Evolutionary conservation across 2,113 vertebrate species (phyloP), one percentile per base, ranked within the genome.

Genomic region (Theristicus caerulescens): DNA sequence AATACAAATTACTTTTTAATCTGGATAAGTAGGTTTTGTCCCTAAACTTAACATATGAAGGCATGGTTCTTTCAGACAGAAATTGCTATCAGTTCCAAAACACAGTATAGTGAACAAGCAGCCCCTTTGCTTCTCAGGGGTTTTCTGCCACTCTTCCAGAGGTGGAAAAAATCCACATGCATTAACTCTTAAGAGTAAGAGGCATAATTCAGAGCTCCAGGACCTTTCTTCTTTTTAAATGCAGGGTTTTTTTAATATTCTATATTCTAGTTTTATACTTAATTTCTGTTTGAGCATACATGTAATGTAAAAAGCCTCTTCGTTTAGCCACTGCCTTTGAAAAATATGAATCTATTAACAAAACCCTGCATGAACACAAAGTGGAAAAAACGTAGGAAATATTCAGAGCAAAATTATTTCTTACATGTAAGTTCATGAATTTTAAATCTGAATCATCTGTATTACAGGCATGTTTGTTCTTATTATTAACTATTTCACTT

Each of bases 1-100:
- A 57, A 94, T 85, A 51, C 62, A 87, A 90, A 90, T 88, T 80
- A 52, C 51, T 69, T 94, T 72, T 87, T 90, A 86, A 94, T 91
- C 81, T 82, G 65, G 20, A 24, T 74, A 71, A 58, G 61, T 70
- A 86, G 86, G 52, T 91, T 97, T 93, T 82, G 87, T 88, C 80
- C 15, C 36, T 82, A 81, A 80, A 74, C 80, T 57, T 83, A 76
- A 82, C 1, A 7, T 79, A 55, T 34, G 71, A 93, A 95, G n/a
- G 17, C 27, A 49, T 0, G 3, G 26, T 64, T 77, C 67, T 87
- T 93, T 85, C 59, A 59, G 83, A 55, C 49, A 77, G 69, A 78
- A 93, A 74, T 58, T 80, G 54, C 54, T 66, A 34, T 82, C 3
- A 2, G 38, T 70, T 95, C 81, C 58, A 87, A 77, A 72, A 55